A percentile compares a stretch with the other conserved stretches of the same genome.
phyloP scores from a whole-genome alignment of 2,113 vertebrate species.

The Aviceda subcristata region DNA sequence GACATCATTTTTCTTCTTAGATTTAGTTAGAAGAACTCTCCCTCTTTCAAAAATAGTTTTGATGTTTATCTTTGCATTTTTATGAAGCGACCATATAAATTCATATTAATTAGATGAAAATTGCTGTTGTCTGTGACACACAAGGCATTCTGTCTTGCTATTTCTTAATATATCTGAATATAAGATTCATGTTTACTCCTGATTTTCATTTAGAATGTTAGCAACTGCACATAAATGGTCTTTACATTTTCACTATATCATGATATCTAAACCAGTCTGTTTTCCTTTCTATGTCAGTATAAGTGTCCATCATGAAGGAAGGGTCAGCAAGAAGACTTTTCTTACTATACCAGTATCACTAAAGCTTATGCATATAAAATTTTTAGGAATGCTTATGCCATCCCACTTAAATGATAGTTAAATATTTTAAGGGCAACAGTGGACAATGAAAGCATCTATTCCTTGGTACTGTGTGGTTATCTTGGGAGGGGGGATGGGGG shows the following conservation, averaged over 20 bases:
- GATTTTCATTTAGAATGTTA: not conserved
- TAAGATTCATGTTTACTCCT: not conserved
- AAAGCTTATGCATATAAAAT: not conserved
- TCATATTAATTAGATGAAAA: not conserved
- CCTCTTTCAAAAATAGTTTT: not conserved
- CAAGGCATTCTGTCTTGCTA: not conserved
- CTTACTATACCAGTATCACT: not conserved
- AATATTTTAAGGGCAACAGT: not conserved
- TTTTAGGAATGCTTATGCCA: not conserved
- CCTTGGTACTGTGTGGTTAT: fast-evolving
- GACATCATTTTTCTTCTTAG: not conserved
- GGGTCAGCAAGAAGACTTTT: not conserved
- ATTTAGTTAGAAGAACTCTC: not conserved
- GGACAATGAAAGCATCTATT: not conserved
- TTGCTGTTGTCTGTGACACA: not conserved
- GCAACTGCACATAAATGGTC: not conserved
- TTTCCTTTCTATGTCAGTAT: not conserved
- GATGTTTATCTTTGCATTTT: not conserved
- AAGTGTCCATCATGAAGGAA: not conserved
- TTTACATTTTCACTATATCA: not conserved
- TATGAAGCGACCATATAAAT: not conserved
- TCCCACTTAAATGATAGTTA: not conserved
- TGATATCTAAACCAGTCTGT: not conserved
- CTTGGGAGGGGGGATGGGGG: not conserved
- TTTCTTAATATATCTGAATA: not conserved